These are phyloP conservation scores for Chiridota heheva DNA, from an alignment of 35 echinoderm and acorn worm species.

Conservation along the genomic window DNA sequence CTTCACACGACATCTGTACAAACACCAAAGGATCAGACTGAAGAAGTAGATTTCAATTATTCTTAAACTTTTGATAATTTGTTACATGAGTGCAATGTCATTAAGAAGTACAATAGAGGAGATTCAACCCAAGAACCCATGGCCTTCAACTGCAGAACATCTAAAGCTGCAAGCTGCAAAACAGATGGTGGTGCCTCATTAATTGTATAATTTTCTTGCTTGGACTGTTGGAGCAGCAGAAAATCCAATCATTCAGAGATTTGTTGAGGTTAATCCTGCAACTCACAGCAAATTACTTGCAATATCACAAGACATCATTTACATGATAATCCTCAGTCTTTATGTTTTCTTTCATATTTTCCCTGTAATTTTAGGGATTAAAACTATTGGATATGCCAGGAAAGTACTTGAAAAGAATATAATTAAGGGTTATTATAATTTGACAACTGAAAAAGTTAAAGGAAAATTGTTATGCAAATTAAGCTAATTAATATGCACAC, in stretches of 20 bases:
- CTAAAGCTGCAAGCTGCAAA: constrained; percentile 25
- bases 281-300: constrained; percentile 5
- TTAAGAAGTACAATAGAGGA: constrained; percentile 11
- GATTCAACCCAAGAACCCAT: neutral
- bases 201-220: constrained; percentile 43
- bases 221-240: constrained; percentile 11
- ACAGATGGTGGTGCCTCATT: constrained; percentile 19
- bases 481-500: too few species aligned
- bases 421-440: too few species aligned
- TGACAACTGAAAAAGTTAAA: too few species aligned
- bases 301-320: constrained; percentile 42
- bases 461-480: too few species aligned
- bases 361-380: too few species aligned
- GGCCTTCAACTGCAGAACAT: constrained; percentile 30
- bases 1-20: constrained; percentile 16
- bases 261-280: neutral
- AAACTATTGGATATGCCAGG: too few species aligned
- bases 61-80: constrained; percentile 9
- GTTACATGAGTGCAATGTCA: constrained; percentile 34
- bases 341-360: too few species aligned
- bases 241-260: neutral
- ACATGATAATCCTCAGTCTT: too few species aligned
- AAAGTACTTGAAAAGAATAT: too few species aligned
- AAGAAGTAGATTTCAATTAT: constrained; percentile 7
- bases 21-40: neutral